Base-by-base conservation (phyloP, 2,888 invertebrate species). In the Agrotis exclamationis region DNA sequence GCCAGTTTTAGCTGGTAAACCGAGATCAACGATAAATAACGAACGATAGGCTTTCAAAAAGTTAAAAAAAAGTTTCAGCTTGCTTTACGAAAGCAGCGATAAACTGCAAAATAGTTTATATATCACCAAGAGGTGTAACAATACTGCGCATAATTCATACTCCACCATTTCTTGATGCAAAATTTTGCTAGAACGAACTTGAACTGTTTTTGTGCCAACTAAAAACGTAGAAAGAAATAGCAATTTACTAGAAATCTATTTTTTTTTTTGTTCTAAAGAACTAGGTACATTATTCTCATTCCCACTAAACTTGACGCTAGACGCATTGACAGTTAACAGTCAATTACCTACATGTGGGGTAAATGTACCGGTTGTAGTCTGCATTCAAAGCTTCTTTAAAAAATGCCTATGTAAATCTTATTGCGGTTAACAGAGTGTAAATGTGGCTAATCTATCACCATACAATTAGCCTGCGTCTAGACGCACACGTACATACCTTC, bases 401-500 rank as follows among this genome's bases (percentile, higher is more conserved):
- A 83, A 84, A 84, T 85, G 54, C 75, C 74, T 80, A 85, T 87
- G 87, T 84, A 85, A 87, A 85, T 85, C 74, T 64, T 81, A 75
- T 78, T 74, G 79, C 74, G 60, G 76, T 72, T 65, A 79, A 76
- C 71, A 82, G 76, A 78, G 76, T 85, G 76, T 78, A 83, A 83
- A 82, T 85, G 85, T 81, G 76, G 85, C 83, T 86, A 88, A 91
- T 91, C 89, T 88, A 92, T 91, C 88, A 87, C 85, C 80, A 82
- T 85, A 90, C 90, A 91, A 92, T 92, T 92, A 92, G 88, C 86
- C 66, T 82, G 71, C 56, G 85, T 85, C 85, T 83, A 86, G 85
- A 86, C 85, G 76, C 74, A 70, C 78, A 82, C 76, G 80, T 89
- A 82, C 76, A 79, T 89, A 87, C 87, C 87, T 86, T 80, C 85